Percentiles rank a stretch among this genome's conserved stretches.
Conservation (phyloP, 2,113 vertebrate genomes). For the Nycticebus coucang region DNA sequence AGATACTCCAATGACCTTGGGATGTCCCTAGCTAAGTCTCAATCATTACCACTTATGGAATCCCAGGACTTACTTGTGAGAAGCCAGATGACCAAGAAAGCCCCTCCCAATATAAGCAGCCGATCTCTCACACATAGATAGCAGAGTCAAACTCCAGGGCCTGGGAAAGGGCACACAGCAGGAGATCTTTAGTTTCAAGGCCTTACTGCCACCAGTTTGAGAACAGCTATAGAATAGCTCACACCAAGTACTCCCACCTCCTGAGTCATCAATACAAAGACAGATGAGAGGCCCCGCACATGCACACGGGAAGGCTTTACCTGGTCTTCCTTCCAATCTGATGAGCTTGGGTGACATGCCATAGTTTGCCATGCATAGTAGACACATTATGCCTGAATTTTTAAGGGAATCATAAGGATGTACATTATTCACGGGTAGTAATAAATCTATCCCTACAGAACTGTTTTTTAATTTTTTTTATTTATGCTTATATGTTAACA, state of each 20-base stretch:
- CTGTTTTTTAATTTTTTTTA: too few relatives aligned
- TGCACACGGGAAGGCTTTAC: conserved; percentile 56
- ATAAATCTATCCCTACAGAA: too few relatives aligned
- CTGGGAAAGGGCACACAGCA: background rate
- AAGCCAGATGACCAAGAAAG: background rate
- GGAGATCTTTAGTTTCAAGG: background rate
- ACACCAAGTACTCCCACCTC: conserved; percentile 70
- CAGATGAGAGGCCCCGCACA: conserved; percentile 65
- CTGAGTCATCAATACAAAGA: conserved; percentile 70
- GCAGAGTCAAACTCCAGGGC: background rate
- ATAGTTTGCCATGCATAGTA: too few relatives aligned
- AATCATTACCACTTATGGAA: conserved; percentile 23
- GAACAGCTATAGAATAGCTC: conserved; percentile 70
- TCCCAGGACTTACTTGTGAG: background rate
- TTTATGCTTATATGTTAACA: too few relatives aligned
- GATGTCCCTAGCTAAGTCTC: background rate
- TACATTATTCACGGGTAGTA: too few relatives aligned
- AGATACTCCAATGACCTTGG: background rate
- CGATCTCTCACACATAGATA: background rate
- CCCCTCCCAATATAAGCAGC: background rate
- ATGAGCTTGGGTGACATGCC: conserved; percentile 69
- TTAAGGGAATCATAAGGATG: too few relatives aligned
- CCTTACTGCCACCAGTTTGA: conserved; percentile 15
- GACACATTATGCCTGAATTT: too few relatives aligned
- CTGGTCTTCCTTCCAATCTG: conserved; percentile 69